Base-by-base conservation (phyloP, 2,113 vertebrate genomes). In the Empidonax traillii region DNA sequence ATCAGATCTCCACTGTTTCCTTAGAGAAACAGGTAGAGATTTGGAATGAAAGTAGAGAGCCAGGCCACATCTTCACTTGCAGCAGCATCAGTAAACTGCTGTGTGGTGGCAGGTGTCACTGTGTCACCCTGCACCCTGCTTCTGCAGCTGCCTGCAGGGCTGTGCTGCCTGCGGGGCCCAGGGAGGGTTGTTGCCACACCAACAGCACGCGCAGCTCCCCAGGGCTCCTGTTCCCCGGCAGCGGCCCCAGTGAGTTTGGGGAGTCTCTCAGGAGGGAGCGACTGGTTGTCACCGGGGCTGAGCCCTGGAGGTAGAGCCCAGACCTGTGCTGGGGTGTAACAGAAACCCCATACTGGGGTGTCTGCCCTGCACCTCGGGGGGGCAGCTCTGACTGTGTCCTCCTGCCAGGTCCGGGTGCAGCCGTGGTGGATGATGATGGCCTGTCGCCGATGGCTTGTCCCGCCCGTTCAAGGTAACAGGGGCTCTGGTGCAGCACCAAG, bases 391-490 rank as follows among this genome's bases (percentile, higher is more conserved):
- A 74, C 20, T 0, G 0, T 47, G 51, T 66, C 44, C 31, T n/a
- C 10, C 55, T 27, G 16, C 75, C 87, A 94, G 96, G 55, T 44
- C 27, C 2, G 0, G 22, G 15, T 13, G 59, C 43, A 81, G 59
- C 2, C 44, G 35, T 35, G 62, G 21, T 14, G 74, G 59, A 10
- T 27, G 73, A 91, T 6, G 65, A 97, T 97, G 97, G 78, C 86
- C 28, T 33, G 12, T 22, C 1, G 5, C 5, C 22, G 1, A 6
- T 0, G 23, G 67, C 39, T 53, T 2, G 0, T 73, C 1, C 3
- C 14, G 12, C 6, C 65, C 0, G 0, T 12, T 28, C 41, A 7
- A 94, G 96, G 97, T 97, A 92, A 66, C 0, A 1, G 43, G 21
- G 59, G 43, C 62, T 79, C 25, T 25, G 47, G 39, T 6, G 23